Evolutionary conservation across 1,140 invertebrate species (phyloP).

Genomic region (Trichoplusia ni): DNA sequence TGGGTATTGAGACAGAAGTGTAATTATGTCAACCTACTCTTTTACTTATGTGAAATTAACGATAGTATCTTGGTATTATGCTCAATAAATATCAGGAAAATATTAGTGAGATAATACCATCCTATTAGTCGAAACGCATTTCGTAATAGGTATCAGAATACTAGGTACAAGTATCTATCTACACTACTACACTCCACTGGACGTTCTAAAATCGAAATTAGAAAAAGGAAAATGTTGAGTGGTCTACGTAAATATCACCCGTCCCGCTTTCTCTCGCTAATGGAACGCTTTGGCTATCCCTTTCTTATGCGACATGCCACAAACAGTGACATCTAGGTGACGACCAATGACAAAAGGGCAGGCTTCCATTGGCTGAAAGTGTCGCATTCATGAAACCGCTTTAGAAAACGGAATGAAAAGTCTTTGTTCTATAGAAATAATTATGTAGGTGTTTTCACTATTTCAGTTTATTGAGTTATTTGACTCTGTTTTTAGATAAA

Average conservation of each 20-base stretch:
- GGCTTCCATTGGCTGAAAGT: slow-evolving; percentile 55
- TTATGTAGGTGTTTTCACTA: too few species aligned
- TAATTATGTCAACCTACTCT: background rate
- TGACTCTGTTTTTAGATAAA: too few species aligned
- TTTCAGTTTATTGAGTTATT: too few species aligned
- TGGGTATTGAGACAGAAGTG: background rate
- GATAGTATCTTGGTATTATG: too few species aligned
- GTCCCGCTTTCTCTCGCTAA: slow-evolving; percentile 38
- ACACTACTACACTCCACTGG: too few species aligned
- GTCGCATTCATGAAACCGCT: slow-evolving; percentile 34
- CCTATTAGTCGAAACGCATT: too few species aligned
- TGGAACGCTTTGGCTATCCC: slow-evolving; percentile 30
- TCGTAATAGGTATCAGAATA: too few species aligned
- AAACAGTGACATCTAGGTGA: slow-evolving; percentile 61
- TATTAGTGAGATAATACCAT: too few species aligned
- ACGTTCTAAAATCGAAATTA: background rate
- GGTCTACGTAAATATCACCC: background rate
- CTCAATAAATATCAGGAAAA: too few species aligned
- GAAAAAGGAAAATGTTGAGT: slow-evolving; percentile 1
- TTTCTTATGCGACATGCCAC: slow-evolving; percentile 54
- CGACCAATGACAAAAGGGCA: slow-evolving; percentile 57
- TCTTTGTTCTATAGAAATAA: too few species aligned
- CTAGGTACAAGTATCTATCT: too few species aligned
- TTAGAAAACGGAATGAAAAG: background rate
- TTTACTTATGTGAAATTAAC: too few species aligned